Conservation (phyloP, 2,113 vertebrate species). For the Chaetodon trifascialis region DNA sequence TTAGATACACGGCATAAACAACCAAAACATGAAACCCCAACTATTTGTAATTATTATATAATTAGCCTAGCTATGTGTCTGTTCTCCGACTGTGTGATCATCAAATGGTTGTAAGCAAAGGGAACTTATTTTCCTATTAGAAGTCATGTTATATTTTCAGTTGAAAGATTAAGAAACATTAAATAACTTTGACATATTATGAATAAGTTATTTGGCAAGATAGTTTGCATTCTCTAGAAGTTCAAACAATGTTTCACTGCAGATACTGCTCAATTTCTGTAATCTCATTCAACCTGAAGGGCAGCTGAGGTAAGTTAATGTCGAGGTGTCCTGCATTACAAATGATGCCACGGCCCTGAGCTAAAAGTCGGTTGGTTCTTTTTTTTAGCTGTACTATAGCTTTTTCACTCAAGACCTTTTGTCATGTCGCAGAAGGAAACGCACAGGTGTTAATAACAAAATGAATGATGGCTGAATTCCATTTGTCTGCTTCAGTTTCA, state of each 20-base stretch:
- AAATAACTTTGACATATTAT: neutral
- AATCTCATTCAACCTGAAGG: no score
- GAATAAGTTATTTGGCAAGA: neutral
- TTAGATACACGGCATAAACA: neutral
- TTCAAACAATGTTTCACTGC: neutral
- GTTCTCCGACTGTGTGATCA: no score
- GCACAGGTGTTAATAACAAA: neutral
- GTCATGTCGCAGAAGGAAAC: neutral
- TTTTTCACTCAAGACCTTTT: neutral
- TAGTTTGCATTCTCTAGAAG: neutral
- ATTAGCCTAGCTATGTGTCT: no score
- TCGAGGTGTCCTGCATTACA: neutral
- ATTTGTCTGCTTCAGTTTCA: no score
- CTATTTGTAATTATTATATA: no score
- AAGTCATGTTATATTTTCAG: neutral
- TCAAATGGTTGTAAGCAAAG: neutral
- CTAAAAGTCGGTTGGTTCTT: neutral
- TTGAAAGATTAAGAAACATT: no score
- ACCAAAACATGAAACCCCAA: no score
- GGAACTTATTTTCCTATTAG: neutral
- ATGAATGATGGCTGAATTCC: no score
- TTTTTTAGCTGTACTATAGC: no score
- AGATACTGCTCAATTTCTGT: neutral
- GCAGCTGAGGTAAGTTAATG: neutral
- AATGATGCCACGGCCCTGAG: neutral